These are phyloP conservation scores for Caenorhabditis drosophilae DNA, from an alignment of 2,888 invertebrate genomes.

Conservation along the genomic window DNA sequence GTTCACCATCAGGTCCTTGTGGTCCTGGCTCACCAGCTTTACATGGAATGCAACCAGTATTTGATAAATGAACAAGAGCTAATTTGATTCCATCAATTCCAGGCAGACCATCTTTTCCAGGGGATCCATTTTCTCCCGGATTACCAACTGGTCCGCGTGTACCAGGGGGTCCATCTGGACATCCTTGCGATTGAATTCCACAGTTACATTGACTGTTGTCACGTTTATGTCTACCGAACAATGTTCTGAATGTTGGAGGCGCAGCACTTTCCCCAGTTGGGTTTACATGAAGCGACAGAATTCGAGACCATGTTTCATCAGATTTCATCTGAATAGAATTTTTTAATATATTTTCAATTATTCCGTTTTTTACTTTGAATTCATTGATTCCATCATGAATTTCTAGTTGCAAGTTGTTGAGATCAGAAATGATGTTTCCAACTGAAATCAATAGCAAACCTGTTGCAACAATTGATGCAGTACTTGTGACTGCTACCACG, in stretches of 20 bases:
- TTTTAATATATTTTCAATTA: neutral
- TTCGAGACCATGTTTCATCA: constrained; percentile 39
- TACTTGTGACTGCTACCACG: constrained; percentile 32
- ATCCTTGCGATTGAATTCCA: constrained; percentile 33
- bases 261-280: constrained; percentile 34
- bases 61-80: constrained; percentile 17
- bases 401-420: constrained; percentile 34
- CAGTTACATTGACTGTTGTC: constrained; percentile 40
- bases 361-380: constrained; percentile 16
- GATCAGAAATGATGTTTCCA: constrained; percentile 34
- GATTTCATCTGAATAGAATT: constrained; percentile 26
- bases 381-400: constrained; percentile 30
- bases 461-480: constrained; percentile 37
- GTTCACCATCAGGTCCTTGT: constrained; percentile 40
- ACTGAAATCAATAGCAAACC: constrained; percentile 33
- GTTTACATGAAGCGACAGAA: constrained; percentile 31
- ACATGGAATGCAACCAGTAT: constrained; percentile 35
- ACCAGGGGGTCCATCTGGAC: constrained; percentile 42
- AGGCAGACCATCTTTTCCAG: constrained; percentile 37
- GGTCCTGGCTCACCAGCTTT: constrained; percentile 40
- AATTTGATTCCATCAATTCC: constrained; percentile 25
- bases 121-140: constrained; percentile 32
- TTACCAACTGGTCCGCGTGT: constrained; percentile 33
- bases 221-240: constrained; percentile 43
- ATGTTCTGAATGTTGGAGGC: constrained; percentile 31